Evolutionary conservation across 1,140 invertebrate species (phyloP), one percentile per base, ranked within the genome.

Genomic region (Pachyrhynchus sulphureomaculatus): DNA sequence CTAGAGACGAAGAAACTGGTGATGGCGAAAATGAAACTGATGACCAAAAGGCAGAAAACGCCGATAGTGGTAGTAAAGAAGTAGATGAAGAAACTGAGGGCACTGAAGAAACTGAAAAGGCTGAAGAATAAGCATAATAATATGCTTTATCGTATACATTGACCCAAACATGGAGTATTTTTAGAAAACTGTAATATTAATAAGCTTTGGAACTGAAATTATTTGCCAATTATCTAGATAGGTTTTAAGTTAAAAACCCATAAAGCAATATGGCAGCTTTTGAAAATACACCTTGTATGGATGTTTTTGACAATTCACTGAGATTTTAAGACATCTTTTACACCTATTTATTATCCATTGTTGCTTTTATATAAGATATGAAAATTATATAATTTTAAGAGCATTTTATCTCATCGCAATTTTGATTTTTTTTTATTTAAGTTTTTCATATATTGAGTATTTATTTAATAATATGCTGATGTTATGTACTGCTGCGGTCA

Each of bases 1-100:
- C 52, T 33, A 37, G 55, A 39, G 57, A 49, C 15, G 29, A 67
- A 24, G 57, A 64, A 21, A 39, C 58, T 39, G 57, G 60, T 36
- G 61, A 17, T 57, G 59, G 54, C 37, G 53, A 62, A 17, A 58
- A 63, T 23, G 37, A 17, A 37, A 64, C 10, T 53, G 42, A 65
- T 21, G 52, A 59, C 34, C 41, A 59, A 53, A 41, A 44, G 21
- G 36, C 26, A 49, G 41, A 54, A 44, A 62, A 64, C 23, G 39
- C 45, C 9, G 52, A 64, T 44, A 64, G 65, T 47, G 60, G 45
- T 29, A 49, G 39, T n/a, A 53, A 65, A 21, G 24, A 45, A 39
- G 52, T 26, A 23, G 34, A 68, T 12, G 53, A 64, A 5, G 57
- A 55, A 24, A 39, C 51, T 23, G 44, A 67, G 23, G 17, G 13